Percentiles rank a stretch among this genome's conserved stretches.
Evolutionary conservation across 2,113 vertebrate genomes (phyloP).

Genomic region (Gnathonemus echidnorhynchus): DNA sequence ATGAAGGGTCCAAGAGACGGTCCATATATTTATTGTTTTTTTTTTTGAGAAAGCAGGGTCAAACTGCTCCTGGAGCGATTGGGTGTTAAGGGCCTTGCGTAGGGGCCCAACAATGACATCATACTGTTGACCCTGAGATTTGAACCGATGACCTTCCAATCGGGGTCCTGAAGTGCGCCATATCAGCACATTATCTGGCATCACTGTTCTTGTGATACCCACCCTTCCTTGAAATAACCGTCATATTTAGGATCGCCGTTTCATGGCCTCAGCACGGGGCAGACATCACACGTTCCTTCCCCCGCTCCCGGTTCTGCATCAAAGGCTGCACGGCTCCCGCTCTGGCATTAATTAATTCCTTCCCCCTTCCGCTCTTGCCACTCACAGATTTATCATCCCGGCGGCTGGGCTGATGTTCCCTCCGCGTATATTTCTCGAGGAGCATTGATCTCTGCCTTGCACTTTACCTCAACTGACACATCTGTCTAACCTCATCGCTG

Average conservation of each 20-base stretch:
- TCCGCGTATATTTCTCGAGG: neutral
- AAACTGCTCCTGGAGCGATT: neutral
- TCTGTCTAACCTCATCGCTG: neutral
- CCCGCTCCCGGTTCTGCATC: neutral
- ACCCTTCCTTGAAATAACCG: neutral
- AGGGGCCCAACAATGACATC: neutral
- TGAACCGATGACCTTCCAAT: neutral
- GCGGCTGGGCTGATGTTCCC: neutral
- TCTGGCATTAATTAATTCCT: conserved; percentile 10
- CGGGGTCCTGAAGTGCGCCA: neutral
- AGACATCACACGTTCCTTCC: neutral
- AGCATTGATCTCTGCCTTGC: conserved; percentile 6
- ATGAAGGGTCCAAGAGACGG: neutral
- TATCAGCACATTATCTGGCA: neutral
- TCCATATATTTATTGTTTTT: neutral
- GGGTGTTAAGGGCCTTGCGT: neutral
- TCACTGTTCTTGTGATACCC: neutral
- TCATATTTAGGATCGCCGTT: neutral
- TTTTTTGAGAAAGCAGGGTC: neutral
- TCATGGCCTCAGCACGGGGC: neutral
- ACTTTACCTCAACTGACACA: conserved; percentile 12
- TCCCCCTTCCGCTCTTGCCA: neutral
- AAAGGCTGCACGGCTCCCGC: neutral
- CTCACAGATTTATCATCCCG: conserved; percentile 1
- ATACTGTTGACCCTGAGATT: neutral